Base-by-base conservation (phyloP, 2,888 invertebrate genomes). In the Drosophila mayaguana region DNA sequence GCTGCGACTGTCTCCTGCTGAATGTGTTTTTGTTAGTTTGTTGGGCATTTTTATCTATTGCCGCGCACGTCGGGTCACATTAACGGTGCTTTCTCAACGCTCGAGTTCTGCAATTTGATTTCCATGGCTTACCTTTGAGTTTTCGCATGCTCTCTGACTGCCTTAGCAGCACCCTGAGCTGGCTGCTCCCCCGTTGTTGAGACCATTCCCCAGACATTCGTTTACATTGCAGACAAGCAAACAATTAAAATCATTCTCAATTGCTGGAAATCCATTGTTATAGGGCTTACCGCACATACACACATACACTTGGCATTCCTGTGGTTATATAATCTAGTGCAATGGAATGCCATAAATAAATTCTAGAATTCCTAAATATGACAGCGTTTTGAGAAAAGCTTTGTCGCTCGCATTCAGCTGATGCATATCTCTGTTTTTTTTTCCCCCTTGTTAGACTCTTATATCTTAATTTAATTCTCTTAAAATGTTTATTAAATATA, bases 71-170 rank as follows among this genome's bases (percentile, higher is more conserved):
- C 77, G 78, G 89, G 83, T 85, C 86, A 89, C 88, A 88, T 88
- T 86, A 86, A 86, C 86, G 86, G 86, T 88, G 78, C 86, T 88
- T 86, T 86, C 85, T 84, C 70, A 76, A 78, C 78, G 83, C 87
- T 83, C 88, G 83, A 86, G 80, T 82, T 88, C 63, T 80, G 71
- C 86, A 73, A 88, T 86, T 86, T 88, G 89, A 89, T 88, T 89
- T 80, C 65, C 69, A 59, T 80, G 63, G 25, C 57, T 75, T 45
- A 48, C 56, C 65, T 66, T 64, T 78, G 45, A 25, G 36, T 42
- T 66, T 75, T 70, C 75, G 71, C 79, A 63, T 75, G 75, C 63
- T 53, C 61, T 40, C 54, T 46, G 54, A 56, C 46, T 51, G 48
- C 7, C 38, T n/a, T 12, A 2, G n/a, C 62, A 11, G 14, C n/a